Percentiles rank a stretch among this genome's conserved stretches.
phyloP scores from a whole-genome alignment of 2,888 invertebrate genomes.

The Napeogenes sylphis region DNA sequence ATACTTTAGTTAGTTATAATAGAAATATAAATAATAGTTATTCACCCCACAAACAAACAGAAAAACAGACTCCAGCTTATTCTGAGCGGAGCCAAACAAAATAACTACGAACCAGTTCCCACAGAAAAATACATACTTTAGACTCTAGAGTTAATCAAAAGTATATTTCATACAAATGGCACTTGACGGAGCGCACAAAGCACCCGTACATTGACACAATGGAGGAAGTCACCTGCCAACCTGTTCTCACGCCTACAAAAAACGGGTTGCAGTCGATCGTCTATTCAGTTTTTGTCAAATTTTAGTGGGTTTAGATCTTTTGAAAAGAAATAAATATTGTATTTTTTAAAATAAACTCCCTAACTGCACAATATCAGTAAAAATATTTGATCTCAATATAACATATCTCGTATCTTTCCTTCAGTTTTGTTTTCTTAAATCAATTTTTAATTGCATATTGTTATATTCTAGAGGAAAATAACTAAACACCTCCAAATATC shows the following conservation, averaged over 20 bases:
- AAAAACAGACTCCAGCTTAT: neutral
- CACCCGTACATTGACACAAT: slow-evolving; percentile 23
- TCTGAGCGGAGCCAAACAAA: slow-evolving; percentile 3
- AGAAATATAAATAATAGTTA: neutral
- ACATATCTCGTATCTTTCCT: no score
- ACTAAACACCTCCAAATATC: no score
- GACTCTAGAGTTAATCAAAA: slow-evolving; percentile 19
- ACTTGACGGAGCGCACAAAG: slow-evolving; percentile 12
- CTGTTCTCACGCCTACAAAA: slow-evolving; percentile 66
- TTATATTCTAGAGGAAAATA: no score
- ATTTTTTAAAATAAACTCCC: no score
- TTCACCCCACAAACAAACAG: neutral
- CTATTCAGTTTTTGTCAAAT: slow-evolving; percentile 32
- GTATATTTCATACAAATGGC: slow-evolving; percentile 16
- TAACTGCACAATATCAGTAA: no score
- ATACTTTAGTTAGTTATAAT: neutral
- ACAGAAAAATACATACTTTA: slow-evolving; percentile 15
- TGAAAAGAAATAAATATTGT: neutral
- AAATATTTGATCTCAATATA: no score
- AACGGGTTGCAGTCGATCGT: slow-evolving; percentile 51
- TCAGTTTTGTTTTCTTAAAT: no score
- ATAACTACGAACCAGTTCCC: slow-evolving; percentile 18
- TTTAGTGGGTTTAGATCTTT: slow-evolving; percentile 14
- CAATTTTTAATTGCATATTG: no score
- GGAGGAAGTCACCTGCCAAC: slow-evolving; percentile 52